phyloP scores from a whole-genome alignment of 2,113 vertebrate species.

The Aythya baeri region DNA sequence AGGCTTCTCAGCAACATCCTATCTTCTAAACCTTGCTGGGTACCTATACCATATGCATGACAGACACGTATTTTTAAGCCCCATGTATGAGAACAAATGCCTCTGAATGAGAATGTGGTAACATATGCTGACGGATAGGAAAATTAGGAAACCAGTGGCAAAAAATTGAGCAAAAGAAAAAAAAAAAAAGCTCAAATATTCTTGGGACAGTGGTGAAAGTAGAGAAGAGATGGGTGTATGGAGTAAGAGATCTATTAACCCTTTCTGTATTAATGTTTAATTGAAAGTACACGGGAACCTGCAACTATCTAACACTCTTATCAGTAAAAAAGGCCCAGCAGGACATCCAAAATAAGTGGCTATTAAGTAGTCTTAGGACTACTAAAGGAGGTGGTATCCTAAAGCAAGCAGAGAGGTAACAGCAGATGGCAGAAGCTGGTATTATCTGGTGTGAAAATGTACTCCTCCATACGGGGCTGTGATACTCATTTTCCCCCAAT shows the following conservation, averaged over 20 bases:
- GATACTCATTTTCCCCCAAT: neutral
- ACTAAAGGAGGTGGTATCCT: neutral
- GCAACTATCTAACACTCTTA: neutral
- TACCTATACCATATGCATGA: neutral
- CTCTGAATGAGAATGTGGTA: neutral
- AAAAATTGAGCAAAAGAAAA: neutral
- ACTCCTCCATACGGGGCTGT: neutral
- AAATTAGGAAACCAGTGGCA: neutral
- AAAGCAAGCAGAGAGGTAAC: neutral
- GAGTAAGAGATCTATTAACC: neutral
- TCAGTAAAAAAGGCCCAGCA: neutral
- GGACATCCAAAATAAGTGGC: neutral
- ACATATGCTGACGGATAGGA: neutral
- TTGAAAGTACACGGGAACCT: accelerated
- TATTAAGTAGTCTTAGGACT: neutral
- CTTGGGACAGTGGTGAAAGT: neutral
- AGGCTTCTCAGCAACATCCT: neutral
- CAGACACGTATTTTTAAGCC: neutral
- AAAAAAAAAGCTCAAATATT: neutral
- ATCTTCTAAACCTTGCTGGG: neutral
- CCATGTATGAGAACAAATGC: neutral
- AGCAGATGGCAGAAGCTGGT: neutral
- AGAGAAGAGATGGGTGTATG: neutral
- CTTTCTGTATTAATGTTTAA: neutral
- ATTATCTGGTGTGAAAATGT: neutral